Percentiles rank a stretch among this genome's conserved stretches.
Conservation (phyloP, 2,113 vertebrate species). For the Pelvicachromis taeniatus region DNA sequence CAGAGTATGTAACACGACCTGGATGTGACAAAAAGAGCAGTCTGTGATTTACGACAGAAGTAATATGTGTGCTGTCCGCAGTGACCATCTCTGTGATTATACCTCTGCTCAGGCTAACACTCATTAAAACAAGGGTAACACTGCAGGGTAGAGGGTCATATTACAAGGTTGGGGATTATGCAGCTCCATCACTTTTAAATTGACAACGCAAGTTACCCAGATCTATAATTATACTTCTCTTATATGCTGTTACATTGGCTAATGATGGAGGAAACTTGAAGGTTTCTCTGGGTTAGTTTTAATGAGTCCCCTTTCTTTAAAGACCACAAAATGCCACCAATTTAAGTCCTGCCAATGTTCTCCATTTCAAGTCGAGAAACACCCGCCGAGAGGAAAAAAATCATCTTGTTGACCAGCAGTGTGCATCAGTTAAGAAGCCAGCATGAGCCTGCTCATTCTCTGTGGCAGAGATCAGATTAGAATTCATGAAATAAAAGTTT, state of each 20-base stretch:
- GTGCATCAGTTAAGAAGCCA: constrained; percentile 91
- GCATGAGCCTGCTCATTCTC: constrained; percentile 84
- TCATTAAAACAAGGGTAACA: constrained; percentile 90
- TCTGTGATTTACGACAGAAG: constrained; percentile 14
- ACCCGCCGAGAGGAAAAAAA: constrained; percentile 83
- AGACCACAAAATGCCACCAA: constrained; percentile 94
- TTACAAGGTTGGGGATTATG: constrained; percentile 82
- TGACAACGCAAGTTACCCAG: constrained; percentile 95
- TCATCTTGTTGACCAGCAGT: constrained; percentile 83
- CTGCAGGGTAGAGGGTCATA: constrained; percentile 78
- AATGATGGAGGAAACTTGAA: constrained; percentile 89
- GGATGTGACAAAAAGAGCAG: constrained; percentile 12
- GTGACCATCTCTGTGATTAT: constrained; percentile 69
- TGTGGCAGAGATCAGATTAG: constrained; percentile 86
- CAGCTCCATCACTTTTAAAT: constrained; percentile 90
- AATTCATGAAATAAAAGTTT: constrained; percentile 93
- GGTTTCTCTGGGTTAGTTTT: constrained; percentile 82
- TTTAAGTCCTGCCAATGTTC: constrained; percentile 97
- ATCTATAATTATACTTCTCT: constrained; percentile 97
- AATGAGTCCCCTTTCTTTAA: constrained; percentile 92
- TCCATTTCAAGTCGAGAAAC: constrained; percentile 87
- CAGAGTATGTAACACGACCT: background rate
- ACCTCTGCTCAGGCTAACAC: constrained; percentile 78
- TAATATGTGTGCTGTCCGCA: constrained; percentile 25
- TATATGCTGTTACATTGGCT: constrained; percentile 88